phyloP scores from a whole-genome alignment of 2,113 vertebrate genomes.

The Rafetus swinhoei region DNA sequence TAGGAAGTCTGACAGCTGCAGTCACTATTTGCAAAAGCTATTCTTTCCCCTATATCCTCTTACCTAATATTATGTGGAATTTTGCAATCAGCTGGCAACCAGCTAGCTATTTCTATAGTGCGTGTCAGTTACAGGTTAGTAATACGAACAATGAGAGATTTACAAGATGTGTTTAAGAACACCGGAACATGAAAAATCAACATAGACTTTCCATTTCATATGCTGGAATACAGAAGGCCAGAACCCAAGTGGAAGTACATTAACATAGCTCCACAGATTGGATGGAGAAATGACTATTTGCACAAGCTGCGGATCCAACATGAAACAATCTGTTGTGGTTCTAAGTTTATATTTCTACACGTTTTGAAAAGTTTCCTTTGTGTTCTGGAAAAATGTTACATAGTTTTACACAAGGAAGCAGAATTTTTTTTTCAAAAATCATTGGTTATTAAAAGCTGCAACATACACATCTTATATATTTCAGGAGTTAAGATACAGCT shows the following conservation, averaged over 20 bases:
- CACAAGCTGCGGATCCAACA: background rate
- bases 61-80: rapidly evolving
- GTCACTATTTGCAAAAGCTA: rapidly evolving
- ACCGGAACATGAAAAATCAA: background rate
- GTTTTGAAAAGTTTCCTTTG: background rate
- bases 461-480: background rate
- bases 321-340: background rate
- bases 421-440: rapidly evolving
- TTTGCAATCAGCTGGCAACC: background rate
- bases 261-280: rapidly evolving
- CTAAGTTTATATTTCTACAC: background rate
- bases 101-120: rapidly evolving
- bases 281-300: background rate
- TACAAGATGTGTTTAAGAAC: background rate
- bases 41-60: rapidly evolving
- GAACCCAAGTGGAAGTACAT: background rate
- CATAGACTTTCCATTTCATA: rapidly evolving
- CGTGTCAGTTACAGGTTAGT: background rate
- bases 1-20: rapidly evolving
- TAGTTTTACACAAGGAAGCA: background rate
- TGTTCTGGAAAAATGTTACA: background rate
- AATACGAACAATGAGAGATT: rapidly evolving
- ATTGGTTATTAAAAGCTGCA: rapidly evolving
- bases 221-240: background rate
- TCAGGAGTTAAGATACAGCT: background rate